Evolutionary conservation across 2,888 invertebrate species (phyloP).

Genomic region (Spilarctia lutea): DNA sequence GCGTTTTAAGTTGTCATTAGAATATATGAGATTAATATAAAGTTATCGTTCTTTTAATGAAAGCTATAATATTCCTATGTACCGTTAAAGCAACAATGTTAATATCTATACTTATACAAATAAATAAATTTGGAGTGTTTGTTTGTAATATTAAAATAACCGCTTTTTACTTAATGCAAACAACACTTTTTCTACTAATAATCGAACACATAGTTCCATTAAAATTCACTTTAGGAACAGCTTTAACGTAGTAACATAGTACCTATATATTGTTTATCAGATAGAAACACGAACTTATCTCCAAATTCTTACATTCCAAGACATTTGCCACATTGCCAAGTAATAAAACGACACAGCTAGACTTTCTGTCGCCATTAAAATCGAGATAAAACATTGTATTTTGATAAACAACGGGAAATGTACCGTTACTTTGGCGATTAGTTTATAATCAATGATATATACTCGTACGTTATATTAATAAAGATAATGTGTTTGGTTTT

Average conservation of each 20-base stretch:
- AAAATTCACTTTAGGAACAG: neutral
- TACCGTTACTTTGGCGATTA: slow-evolving; percentile 36
- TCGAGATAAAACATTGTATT: slow-evolving; percentile 28
- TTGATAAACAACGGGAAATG: slow-evolving; percentile 36
- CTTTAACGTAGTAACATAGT: neutral
- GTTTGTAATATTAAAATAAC: no score
- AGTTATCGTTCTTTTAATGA: neutral
- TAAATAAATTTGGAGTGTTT: no score
- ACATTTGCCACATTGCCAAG: slow-evolving; percentile 25
- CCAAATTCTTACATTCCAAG: slow-evolving; percentile 7
- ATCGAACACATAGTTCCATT: neutral
- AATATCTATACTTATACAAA: no score
- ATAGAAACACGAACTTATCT: neutral
- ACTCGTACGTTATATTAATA: neutral
- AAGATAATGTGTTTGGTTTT: neutral
- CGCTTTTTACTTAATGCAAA: no score
- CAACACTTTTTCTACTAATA: no score
- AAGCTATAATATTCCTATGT: neutral
- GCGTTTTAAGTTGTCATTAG: neutral
- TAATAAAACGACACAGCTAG: slow-evolving; percentile 30
- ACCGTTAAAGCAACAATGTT: no score
- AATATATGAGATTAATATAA: neutral
- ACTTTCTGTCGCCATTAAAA: slow-evolving; percentile 33
- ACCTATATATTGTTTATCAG: neutral
- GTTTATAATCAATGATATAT: slow-evolving; percentile 25